Conservation (phyloP, 2,797 vertebrate genomes). For the Dromococcyx pavoninus region DNA sequence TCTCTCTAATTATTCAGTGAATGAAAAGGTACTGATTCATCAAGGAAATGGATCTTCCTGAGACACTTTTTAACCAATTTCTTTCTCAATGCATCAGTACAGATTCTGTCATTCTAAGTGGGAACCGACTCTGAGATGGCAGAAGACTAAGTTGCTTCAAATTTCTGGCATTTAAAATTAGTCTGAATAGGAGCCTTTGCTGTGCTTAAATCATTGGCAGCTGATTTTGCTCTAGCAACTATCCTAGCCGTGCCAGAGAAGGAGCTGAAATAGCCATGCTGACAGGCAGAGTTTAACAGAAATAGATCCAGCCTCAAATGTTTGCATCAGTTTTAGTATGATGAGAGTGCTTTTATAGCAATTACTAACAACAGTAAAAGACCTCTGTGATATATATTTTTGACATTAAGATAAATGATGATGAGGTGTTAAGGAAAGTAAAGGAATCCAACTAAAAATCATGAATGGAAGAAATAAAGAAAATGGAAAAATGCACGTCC, state of each 20-base stretch:
- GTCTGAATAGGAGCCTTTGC: no score
- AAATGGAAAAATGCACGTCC: neutral
- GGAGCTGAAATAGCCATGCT: neutral
- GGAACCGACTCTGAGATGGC: neutral
- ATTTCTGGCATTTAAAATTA: neutral
- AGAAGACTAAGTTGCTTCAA: neutral
- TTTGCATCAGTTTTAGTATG: neutral
- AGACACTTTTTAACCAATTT: neutral
- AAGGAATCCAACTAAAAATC: neutral
- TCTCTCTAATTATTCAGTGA: neutral
- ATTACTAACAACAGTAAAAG: neutral
- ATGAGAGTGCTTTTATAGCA: neutral
- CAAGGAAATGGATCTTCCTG: neutral
- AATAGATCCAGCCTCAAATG: neutral
- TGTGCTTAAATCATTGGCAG: neutral
- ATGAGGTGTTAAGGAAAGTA: neutral
- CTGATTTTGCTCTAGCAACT: neutral
- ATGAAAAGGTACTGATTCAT: neutral
- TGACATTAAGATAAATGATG: neutral
- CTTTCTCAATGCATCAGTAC: neutral
- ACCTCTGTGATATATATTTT: no score
- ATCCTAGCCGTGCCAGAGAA: neutral
- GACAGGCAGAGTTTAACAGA: neutral
- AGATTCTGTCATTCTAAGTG: neutral
- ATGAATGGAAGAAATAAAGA: neutral